Percentiles rank a stretch among this genome's conserved stretches.
These are phyloP conservation scores for Sminthopsis crassicaudata DNA, from an alignment of 2,113 vertebrate species.

Conservation along the genomic window DNA sequence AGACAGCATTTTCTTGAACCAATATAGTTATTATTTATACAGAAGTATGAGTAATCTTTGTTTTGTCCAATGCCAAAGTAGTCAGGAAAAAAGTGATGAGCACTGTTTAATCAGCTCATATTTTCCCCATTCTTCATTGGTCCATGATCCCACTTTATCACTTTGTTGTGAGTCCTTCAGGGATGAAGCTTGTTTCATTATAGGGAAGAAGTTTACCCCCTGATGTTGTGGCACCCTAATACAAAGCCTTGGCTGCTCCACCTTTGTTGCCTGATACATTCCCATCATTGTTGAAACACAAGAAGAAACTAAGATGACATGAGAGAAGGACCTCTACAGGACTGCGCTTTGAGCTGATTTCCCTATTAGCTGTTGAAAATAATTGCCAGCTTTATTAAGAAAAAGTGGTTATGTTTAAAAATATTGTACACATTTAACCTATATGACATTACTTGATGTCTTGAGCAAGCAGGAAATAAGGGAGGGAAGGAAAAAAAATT, in stretches of 20 bases:
- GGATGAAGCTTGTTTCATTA: background rate
- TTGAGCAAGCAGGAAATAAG: too few relatives aligned
- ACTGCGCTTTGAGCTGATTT: constrained; percentile 29
- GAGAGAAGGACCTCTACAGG: constrained; percentile 20
- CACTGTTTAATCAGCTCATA: background rate
- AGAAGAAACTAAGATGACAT: constrained; percentile 43
- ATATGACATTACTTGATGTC: too few relatives aligned
- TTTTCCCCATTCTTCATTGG: background rate
- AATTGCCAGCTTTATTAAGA: background rate
- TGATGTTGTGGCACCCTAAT: background rate
- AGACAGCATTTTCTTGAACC: background rate
- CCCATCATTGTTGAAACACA: constrained; percentile 1
- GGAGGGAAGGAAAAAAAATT: too few relatives aligned
- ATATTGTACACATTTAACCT: too few relatives aligned
- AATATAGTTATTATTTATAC: constrained; percentile 27
- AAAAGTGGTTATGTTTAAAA: background rate
- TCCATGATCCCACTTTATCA: background rate
- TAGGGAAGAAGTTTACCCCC: background rate
- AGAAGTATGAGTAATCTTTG: background rate
- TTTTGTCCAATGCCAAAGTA: background rate
- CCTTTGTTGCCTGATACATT: background rate
- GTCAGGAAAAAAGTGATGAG: background rate
- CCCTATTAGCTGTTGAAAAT: constrained; percentile 26
- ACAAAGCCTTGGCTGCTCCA: background rate
- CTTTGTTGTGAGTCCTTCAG: background rate